Conservation (phyloP, 2,113 vertebrate genomes). For the Dolichallabes microphthalmus region DNA sequence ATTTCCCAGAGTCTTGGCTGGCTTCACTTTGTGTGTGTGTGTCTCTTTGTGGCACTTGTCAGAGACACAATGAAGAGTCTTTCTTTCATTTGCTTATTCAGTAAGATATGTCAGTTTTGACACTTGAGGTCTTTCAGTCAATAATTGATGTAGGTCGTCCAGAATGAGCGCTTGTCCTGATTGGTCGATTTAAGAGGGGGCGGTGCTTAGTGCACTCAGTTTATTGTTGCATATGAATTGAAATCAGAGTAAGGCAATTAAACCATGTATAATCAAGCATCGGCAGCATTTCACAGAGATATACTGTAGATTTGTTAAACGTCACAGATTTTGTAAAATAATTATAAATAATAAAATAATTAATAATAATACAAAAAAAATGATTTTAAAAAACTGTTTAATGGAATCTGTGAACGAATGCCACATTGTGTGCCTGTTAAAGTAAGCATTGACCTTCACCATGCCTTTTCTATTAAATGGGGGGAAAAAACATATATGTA, state of each 20-base stretch:
- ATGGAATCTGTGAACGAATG: not conserved
- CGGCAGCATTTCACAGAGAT: not conserved
- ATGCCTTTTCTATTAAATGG: not conserved
- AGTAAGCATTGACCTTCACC: not conserved
- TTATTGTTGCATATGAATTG: slow-evolving; percentile 3
- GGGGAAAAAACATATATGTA: not conserved
- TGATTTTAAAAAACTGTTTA: not conserved
- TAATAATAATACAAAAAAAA: not conserved
- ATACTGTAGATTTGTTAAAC: not conserved
- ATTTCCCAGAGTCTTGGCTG: slow-evolving; percentile 4
- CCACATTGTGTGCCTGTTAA: not conserved
- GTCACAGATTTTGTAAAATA: not conserved
- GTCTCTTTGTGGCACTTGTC: slow-evolving; percentile 56
- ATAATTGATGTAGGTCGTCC: slow-evolving; percentile 72
- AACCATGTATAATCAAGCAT: not conserved
- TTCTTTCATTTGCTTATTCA: slow-evolving; percentile 68
- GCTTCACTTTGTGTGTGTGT: slow-evolving; percentile 20
- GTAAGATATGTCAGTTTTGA: slow-evolving; percentile 70
- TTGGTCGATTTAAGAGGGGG: slow-evolving; percentile 59
- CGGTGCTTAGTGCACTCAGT: not conserved
- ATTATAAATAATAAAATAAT: too few relatives aligned
- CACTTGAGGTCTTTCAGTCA: slow-evolving; percentile 70
- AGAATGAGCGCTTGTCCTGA: slow-evolving; percentile 62
- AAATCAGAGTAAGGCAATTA: not conserved
- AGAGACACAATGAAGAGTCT: slow-evolving; percentile 62